Base-by-base conservation (phyloP, 2,888 invertebrate species). In the Calliphora vomitoria region DNA sequence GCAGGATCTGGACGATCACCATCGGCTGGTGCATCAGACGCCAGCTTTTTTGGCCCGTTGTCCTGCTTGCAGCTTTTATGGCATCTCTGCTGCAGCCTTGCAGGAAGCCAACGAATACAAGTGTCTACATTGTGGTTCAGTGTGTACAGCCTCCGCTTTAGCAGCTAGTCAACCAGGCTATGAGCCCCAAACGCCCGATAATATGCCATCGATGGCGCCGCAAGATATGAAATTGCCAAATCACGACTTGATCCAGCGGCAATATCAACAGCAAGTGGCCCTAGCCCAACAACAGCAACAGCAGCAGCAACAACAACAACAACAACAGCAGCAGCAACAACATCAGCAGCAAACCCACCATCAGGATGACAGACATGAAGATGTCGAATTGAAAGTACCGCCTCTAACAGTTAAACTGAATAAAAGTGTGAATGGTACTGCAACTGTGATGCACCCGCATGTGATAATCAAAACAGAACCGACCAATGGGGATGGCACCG, bases 381-480 rank as follows among this genome's bases (percentile, higher is more conserved):
- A 91, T 71, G 90, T 89, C 66, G 86, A 90, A 82, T 80, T 91
- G n/a, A 93, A 93, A 88, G 93, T 93, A 86, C 93, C 93, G 50
- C 93, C 93, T 0, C 89, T 93, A 4, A 93, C 93, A 80, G 93
- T 93, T 44, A 93, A 93, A 85, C 90, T 93, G 85, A 93, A 93
- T 80, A 92, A 92, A 86, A 91, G 92, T 85, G 89, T 90, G 3
- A 92, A 90, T 82, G 91, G 91, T 62, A 91, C 88, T 8, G 89
- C 90, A 62, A 91, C 92, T 74, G 89, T 91, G 79, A 87, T 87
- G 85, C 92, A 92, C 90, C 92, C 92, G 60, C 91, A 92, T 89
- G 92, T 92, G 75, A 92, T 93, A 87, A 91, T 92, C 86, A 93
- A 93, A 90, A 92, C 93, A 85, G 93, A 93, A 89, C 92, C 92